These are phyloP conservation scores for Hemicrepidius hirtus DNA, from an alignment of 2,888 invertebrate species.

Conservation along the genomic window DNA sequence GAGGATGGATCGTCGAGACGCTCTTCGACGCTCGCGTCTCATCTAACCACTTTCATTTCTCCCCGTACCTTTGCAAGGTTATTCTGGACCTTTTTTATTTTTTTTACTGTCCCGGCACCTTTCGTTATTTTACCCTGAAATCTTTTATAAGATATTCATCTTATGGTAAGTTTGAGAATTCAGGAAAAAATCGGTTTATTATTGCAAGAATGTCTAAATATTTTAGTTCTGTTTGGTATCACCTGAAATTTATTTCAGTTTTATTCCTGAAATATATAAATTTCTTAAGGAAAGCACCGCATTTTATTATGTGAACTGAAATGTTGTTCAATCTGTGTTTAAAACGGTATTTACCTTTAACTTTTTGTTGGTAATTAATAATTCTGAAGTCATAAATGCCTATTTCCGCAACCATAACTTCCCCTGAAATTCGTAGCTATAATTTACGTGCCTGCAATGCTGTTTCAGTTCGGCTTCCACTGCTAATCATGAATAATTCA, in stretches of 20 bases:
- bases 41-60: slow-evolving; percentile 37
- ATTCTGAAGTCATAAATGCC: not conserved
- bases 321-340: not conserved
- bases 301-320: not conserved
- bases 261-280: slow-evolving; percentile 4
- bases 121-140: not conserved
- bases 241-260: slow-evolving; percentile 25
- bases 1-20: slow-evolving; percentile 7
- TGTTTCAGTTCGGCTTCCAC: slow-evolving; percentile 4
- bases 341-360: too few species aligned
- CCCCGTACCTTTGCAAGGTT: slow-evolving; percentile 26
- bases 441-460: slow-evolving; percentile 24
- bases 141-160: not conserved
- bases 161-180: not conserved
- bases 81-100: slow-evolving; percentile 27
- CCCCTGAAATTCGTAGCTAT: slow-evolving; percentile 8
- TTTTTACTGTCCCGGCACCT: not conserved
- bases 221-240: slow-evolving; percentile 17
- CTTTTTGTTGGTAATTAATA: too few species aligned
- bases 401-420: not conserved
- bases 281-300: too few species aligned
- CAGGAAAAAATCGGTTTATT: slow-evolving; percentile 16
- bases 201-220: slow-evolving; percentile 31
- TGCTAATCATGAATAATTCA: slow-evolving; percentile 28
- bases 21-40: slow-evolving; percentile 20